These are phyloP conservation scores for Cantharis nigra DNA, from an alignment of 2,888 invertebrate genomes.

Conservation along the genomic window DNA sequence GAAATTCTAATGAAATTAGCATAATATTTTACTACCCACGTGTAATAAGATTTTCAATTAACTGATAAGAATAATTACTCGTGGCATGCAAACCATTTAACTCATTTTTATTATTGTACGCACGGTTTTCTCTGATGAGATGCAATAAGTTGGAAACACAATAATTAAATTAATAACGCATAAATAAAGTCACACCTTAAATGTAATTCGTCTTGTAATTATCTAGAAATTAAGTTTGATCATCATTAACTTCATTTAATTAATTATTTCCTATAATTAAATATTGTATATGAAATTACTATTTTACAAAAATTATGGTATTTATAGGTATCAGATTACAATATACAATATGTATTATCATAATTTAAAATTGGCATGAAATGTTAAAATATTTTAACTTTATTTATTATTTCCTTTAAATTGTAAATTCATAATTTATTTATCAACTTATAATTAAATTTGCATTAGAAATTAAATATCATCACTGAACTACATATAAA, in stretches of 20 bases:
- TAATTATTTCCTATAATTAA: slow-evolving; percentile 34
- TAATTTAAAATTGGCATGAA: neutral
- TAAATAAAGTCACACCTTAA: slow-evolving; percentile 34
- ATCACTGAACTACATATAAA: neutral
- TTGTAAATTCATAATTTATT: neutral
- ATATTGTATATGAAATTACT: neutral
- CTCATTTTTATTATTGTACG: neutral
- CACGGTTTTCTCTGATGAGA: neutral
- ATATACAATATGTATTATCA: neutral
- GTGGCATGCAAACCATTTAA: neutral
- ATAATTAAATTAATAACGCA: slow-evolving; percentile 35
- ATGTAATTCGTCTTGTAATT: slow-evolving; percentile 34
- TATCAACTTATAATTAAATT: neutral
- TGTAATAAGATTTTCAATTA: neutral
- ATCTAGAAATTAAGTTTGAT: slow-evolving; percentile 24
- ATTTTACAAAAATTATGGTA: neutral
- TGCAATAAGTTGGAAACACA: neutral
- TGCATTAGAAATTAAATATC: neutral
- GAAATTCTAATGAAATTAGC: neutral
- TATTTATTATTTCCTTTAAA: neutral
- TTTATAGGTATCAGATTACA: neutral
- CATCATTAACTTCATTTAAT: slow-evolving; percentile 38
- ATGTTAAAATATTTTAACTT: neutral
- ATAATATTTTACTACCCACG: neutral
- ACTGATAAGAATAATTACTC: neutral